phyloP scores from a whole-genome alignment of 2,888 invertebrate genomes.

The Marasmarcha lunaedactyla region DNA sequence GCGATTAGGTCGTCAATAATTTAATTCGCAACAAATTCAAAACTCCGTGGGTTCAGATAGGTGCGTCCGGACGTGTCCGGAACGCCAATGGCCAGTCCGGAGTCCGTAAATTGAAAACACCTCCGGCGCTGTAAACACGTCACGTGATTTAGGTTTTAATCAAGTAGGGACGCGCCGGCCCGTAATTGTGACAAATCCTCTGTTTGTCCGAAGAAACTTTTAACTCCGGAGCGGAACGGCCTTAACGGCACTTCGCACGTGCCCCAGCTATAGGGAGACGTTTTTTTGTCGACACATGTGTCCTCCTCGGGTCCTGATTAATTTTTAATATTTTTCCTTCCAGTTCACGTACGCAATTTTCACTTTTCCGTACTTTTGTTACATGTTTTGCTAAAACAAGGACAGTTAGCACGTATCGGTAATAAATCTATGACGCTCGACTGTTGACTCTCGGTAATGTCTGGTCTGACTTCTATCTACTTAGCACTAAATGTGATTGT shows the following conservation, averaged over 20 bases:
- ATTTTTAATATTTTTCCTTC: constrained; percentile 70
- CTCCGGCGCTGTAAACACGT: constrained; percentile 70
- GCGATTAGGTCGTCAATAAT: constrained; percentile 66
- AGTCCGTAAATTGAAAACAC: constrained; percentile 70
- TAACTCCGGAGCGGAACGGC: constrained; percentile 58
- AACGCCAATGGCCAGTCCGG: constrained; percentile 59
- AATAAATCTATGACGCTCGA: constrained; percentile 9
- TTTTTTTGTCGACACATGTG: constrained; percentile 69
- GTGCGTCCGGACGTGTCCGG: constrained; percentile 61
- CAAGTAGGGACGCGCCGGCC: constrained; percentile 66
- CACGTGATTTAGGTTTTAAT: constrained; percentile 72
- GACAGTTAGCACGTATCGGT: constrained; percentile 4
- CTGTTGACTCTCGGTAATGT: constrained; percentile 10
- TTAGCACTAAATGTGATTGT: constrained; percentile 35
- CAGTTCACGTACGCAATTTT: constrained; percentile 70
- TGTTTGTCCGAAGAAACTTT: constrained; percentile 70
- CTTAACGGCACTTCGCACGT: constrained; percentile 63
- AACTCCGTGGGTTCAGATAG: constrained; percentile 59
- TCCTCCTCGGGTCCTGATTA: constrained; percentile 54
- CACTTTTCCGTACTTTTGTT: constrained; percentile 47
- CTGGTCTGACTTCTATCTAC: constrained; percentile 31
- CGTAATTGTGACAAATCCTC: constrained; percentile 72
- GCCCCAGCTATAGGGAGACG: constrained; percentile 47
- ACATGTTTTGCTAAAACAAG: neutral
- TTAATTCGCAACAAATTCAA: constrained; percentile 68